phyloP scores from a whole-genome alignment of 2,888 invertebrate species.

The Diloba caeruleocephala region DNA sequence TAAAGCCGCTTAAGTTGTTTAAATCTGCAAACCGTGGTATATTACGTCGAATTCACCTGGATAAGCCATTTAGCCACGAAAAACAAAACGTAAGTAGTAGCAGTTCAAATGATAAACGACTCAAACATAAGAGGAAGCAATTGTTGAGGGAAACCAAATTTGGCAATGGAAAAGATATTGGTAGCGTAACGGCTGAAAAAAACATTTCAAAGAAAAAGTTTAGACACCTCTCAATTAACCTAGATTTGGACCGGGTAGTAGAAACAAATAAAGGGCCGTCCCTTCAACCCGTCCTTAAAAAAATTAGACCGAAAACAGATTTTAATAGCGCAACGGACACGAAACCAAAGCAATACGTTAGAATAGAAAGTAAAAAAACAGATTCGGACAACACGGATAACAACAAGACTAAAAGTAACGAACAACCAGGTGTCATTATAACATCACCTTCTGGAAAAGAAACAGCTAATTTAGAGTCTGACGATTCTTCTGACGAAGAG shows the following conservation, averaged over 20 bases:
- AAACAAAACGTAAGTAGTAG: background rate
- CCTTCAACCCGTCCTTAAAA: too few relatives aligned
- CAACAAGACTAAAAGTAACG: background rate
- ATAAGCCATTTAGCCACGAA: background rate
- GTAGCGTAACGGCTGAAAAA: background rate
- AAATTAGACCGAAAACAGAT: too few relatives aligned
- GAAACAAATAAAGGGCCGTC: too few relatives aligned
- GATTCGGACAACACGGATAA: background rate
- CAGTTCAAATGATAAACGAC: background rate
- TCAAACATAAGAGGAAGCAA: constrained; percentile 22
- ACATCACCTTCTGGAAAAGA: background rate
- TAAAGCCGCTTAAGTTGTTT: constrained; percentile 44
- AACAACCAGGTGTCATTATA: background rate
- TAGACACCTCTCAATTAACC: too few relatives aligned
- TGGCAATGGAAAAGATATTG: background rate
- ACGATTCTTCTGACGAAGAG: constrained; percentile 78
- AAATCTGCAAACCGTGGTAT: constrained; percentile 32
- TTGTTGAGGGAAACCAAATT: constrained; percentile 10
- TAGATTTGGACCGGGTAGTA: too few relatives aligned
- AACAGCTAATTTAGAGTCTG: constrained; percentile 17
- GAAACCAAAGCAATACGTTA: background rate
- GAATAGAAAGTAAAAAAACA: background rate
- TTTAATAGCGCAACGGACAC: too few relatives aligned
- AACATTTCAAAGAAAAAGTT: too few relatives aligned
- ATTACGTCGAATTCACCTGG: constrained; percentile 7